These are phyloP conservation scores for Etheostoma perlongum DNA, from an alignment of 2,797 vertebrate genomes.

Conservation along the genomic window DNA sequence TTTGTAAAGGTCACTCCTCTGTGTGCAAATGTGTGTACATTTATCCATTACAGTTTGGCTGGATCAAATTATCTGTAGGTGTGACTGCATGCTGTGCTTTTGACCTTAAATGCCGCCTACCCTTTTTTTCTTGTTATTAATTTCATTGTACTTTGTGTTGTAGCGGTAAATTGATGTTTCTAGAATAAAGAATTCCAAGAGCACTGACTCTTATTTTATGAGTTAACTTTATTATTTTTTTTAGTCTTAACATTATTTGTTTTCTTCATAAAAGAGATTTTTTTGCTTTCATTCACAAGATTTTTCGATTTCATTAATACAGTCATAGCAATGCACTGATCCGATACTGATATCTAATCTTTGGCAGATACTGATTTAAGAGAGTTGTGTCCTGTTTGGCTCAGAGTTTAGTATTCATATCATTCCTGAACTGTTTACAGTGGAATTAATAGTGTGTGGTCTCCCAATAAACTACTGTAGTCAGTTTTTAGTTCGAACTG, in stretches of 20 bases:
- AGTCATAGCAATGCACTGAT: too few species aligned
- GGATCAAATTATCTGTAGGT: not conserved
- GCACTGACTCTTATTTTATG: not conserved
- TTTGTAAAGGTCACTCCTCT: not conserved
- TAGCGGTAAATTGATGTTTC: not conserved
- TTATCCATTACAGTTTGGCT: not conserved
- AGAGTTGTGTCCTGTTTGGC: conserved; percentile 19
- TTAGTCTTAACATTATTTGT: not conserved
- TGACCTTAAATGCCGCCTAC: not conserved
- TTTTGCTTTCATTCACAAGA: not conserved
- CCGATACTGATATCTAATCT: too few species aligned
- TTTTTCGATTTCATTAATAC: not conserved
- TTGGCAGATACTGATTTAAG: too few species aligned
- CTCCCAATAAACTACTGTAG: conserved; percentile 34
- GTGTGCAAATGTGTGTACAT: not conserved
- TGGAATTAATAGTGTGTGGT: conserved; percentile 56
- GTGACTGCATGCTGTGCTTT: not conserved
- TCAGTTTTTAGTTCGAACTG: conserved; percentile 9
- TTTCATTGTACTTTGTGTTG: not conserved
- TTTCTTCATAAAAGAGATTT: not conserved
- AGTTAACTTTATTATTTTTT: too few species aligned
- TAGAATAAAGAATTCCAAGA: not conserved
- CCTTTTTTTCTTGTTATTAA: not conserved
- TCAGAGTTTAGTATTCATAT: conserved; percentile 53
- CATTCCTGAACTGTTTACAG: conserved; percentile 45